Conservation (phyloP, 2,113 vertebrate species). For the Illadopsis cleaveri region DNA sequence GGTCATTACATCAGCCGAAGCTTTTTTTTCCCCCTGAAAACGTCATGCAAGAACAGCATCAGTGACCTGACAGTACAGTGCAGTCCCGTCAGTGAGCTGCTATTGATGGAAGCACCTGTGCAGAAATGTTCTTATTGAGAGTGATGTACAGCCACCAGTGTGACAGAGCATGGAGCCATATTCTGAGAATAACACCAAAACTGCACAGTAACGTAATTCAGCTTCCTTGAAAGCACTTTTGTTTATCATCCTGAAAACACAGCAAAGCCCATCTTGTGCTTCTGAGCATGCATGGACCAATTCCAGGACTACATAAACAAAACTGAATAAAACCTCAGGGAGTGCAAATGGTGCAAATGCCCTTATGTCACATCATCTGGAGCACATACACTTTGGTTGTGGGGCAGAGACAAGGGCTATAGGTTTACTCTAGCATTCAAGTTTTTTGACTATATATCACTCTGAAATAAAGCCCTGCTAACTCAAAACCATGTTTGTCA, state of each 20-base stretch:
- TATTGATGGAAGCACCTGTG: not conserved
- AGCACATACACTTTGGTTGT: not conserved
- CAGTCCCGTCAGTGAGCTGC: not conserved
- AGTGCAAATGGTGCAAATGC: not conserved
- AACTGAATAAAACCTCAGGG: not conserved
- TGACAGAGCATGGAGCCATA: not conserved
- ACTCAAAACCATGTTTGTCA: not conserved
- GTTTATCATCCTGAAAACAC: not conserved
- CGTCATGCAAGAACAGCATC: not conserved
- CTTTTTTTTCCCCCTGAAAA: not conserved
- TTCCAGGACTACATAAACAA: not conserved
- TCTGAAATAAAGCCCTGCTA: not conserved
- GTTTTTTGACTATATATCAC: not conserved
- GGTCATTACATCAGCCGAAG: not conserved
- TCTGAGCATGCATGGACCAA: not conserved
- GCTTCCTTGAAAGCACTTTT: not conserved
- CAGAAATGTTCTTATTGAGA: not conserved
- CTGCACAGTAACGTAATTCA: not conserved
- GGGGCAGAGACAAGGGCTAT: not conserved
- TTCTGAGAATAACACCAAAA: not conserved
- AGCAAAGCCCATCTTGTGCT: not conserved
- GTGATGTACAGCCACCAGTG: not conserved
- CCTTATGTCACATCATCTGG: not conserved
- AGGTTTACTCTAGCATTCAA: not conserved
- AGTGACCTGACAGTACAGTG: not conserved